Evolutionary conservation across 1,140 invertebrate species (phyloP).

Genomic region (Agraylea sexmaculata): DNA sequence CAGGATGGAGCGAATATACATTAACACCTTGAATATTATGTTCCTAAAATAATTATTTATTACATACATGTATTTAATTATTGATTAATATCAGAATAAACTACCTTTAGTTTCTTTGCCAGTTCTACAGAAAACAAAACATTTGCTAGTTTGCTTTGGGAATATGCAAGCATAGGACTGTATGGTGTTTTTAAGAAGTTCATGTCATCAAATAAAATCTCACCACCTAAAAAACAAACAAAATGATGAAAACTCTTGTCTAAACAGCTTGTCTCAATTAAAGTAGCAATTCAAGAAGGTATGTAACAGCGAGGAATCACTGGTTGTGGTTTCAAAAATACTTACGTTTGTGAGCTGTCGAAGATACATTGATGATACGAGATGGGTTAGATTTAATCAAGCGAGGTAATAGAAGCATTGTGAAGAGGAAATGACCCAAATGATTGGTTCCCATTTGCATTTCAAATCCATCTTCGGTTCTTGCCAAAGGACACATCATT

Average conservation of each 20-base stretch:
- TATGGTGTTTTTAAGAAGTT: conserved; percentile 48
- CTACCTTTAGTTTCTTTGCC: conserved; percentile 39
- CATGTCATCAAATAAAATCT: conserved; percentile 56
- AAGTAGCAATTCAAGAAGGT: no score
- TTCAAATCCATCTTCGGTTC: conserved; percentile 59
- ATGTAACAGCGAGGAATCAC: no score
- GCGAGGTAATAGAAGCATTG: conserved; percentile 49
- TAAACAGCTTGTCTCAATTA: no score
- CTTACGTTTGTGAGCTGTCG: conserved; percentile 42
- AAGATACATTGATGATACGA: conserved; percentile 51
- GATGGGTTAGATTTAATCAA: conserved; percentile 30
- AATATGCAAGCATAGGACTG: conserved; percentile 46
- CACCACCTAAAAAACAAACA: conserved; percentile 32
- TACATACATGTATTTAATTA: conserved; percentile 5
- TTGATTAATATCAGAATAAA: conserved; percentile 9
- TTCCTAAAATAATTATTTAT: conserved; percentile 8
- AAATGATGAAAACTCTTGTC: no score
- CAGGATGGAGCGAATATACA: conserved; percentile 59
- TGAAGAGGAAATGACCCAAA: conserved; percentile 67
- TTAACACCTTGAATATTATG: conserved; percentile 42
- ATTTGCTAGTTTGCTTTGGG: conserved; percentile 64
- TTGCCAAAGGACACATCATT: conserved; percentile 48
- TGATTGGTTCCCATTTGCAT: conserved; percentile 57
- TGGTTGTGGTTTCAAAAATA: no score
- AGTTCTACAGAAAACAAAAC: conserved; percentile 59